phyloP scores from a whole-genome alignment of 2,113 vertebrate species.

The Myrmecophaga tridactyla region DNA sequence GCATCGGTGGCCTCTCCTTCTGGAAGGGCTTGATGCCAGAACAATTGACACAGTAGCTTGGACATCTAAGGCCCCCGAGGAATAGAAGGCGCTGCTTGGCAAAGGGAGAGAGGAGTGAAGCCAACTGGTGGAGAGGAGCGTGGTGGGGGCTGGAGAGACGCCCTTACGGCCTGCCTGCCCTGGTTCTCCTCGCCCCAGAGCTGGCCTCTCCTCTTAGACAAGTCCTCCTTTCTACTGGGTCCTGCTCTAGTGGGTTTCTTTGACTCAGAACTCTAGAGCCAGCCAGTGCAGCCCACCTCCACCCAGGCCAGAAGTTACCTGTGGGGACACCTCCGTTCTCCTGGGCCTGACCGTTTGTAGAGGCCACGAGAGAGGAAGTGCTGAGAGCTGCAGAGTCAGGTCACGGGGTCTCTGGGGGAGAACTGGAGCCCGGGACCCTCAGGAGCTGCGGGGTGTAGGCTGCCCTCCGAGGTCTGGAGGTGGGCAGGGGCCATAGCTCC shows the following conservation, averaged over 20 bases:
- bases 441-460: not conserved
- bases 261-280: not conserved
- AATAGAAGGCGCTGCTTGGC: not conserved
- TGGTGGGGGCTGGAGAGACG: not conserved
- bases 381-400: rapidly evolving
- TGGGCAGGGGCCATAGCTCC: rapidly evolving
- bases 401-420: not conserved
- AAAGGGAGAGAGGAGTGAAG: not conserved
- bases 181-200: not conserved
- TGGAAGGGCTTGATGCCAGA: not conserved
- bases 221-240: not conserved
- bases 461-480: not conserved
- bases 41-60: not conserved
- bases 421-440: not conserved
- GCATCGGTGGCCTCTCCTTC: rapidly evolving
- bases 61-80: not conserved
- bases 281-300: not conserved
- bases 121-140: not conserved
- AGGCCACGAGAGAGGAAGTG: not conserved
- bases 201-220: not conserved
- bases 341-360: rapidly evolving
- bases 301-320: not conserved
- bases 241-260: not conserved
- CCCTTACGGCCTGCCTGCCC: no score
- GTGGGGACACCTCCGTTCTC: rapidly evolving